These are phyloP conservation scores for Platycercus adscitus DNA, from an alignment of 2,113 vertebrate species.

Conservation along the genomic window DNA sequence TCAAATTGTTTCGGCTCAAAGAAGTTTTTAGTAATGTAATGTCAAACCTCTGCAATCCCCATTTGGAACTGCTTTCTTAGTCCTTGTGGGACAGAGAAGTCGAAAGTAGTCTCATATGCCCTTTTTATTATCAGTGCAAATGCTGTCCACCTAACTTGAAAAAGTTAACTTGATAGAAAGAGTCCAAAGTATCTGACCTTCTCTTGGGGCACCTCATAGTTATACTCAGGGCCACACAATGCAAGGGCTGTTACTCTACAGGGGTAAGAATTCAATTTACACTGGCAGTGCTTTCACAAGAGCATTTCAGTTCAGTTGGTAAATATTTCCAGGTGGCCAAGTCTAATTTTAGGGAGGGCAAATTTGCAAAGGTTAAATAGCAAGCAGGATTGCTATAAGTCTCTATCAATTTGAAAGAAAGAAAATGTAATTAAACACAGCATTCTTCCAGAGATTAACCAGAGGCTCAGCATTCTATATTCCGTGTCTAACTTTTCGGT, in stretches of 20 bases:
- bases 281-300: conserved; percentile 9
- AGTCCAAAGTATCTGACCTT: conserved; percentile 61
- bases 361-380: conserved; percentile 68
- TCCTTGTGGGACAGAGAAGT: not conserved
- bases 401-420: conserved; percentile 46
- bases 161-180: conserved; percentile 30
- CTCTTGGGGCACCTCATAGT: conserved; percentile 18
- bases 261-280: conserved; percentile 17
- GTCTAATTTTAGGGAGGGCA: conserved; percentile 71
- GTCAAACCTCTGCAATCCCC: not conserved
- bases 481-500: not conserved
- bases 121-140: conserved; percentile 30
- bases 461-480: not conserved
- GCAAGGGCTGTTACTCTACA: not conserved
- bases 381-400: conserved; percentile 49
- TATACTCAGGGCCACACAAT: not conserved
- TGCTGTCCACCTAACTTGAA: not conserved
- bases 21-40: not conserved
- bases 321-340: conserved; percentile 71
- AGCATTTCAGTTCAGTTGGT: conserved; percentile 49
- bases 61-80: not conserved
- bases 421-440: conserved; percentile 51
- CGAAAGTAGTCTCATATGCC: not conserved
- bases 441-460: conserved; percentile 46
- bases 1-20: not conserved